Conservation (phyloP, 2,797 vertebrate species). For the Myoxocephalus aenaeus region DNA sequence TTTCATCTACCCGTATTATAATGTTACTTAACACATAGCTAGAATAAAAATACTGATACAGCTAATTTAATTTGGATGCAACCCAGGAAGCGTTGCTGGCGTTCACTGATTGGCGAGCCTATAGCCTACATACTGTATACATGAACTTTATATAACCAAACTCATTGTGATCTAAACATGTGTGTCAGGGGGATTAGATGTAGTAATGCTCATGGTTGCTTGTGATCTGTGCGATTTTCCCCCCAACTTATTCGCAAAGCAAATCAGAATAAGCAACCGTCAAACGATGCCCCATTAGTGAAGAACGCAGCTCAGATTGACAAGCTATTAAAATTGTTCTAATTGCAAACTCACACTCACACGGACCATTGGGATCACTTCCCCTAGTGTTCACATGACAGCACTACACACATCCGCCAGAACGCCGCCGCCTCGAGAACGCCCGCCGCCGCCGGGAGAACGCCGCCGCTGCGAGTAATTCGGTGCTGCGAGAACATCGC, state of each 20-base stretch:
- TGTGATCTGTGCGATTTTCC: conserved; percentile 51
- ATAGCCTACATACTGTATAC: neutral
- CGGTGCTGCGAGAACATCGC: too few relatives aligned
- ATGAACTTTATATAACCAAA: conserved; percentile 1
- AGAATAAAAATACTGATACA: neutral
- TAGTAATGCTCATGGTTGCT: conserved; percentile 34
- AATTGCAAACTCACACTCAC: conserved; percentile 74
- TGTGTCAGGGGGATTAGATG: conserved; percentile 31
- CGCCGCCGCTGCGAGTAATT: too few relatives aligned
- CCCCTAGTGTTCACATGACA: too few relatives aligned
- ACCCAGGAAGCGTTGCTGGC: neutral
- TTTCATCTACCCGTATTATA: too few relatives aligned
- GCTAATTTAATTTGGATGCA: neutral
- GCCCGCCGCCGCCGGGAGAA: too few relatives aligned
- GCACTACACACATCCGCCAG: too few relatives aligned
- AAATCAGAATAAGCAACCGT: conserved; percentile 24
- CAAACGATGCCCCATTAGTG: conserved; percentile 62
- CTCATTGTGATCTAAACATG: conserved; percentile 28
- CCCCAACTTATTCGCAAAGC: conserved; percentile 37
- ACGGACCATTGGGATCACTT: too few relatives aligned
- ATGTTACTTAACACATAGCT: neutral
- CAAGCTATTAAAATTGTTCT: conserved; percentile 70
- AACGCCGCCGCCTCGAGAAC: too few relatives aligned
- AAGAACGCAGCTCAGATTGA: conserved; percentile 63
- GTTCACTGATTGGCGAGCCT: neutral